Evolutionary conservation across 2,797 vertebrate species (phyloP), one percentile per base, ranked within the genome.

Genomic region (Acrossocheilus wenchowensis): DNA sequence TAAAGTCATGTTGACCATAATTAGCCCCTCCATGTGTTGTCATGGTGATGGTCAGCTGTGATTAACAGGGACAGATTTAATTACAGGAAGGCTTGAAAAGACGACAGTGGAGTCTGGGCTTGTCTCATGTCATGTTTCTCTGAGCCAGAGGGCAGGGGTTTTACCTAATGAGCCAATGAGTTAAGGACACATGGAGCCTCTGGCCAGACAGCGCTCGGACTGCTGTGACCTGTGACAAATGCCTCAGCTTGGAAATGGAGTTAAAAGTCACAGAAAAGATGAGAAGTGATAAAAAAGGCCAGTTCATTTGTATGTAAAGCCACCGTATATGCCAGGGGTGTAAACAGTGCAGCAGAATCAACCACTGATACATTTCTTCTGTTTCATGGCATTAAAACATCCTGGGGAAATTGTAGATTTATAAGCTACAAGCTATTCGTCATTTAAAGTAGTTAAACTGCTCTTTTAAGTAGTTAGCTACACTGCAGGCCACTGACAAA

Each of bases 11-110:
- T 87, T 84, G 62, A 83, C 82, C 75, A 64, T 90, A 90, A 90
- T 91, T 90, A 89, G 60, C 85, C 87, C 78, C 81, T 79, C 60
- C 68, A 82, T 52, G 54, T 87, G 87, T 91, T 90, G 84, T 86
- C 84, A 90, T 87, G 85, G 90, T 74, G 57, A 90, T 57, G 83
- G 90, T 90, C 90, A 91, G 87, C 82, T 66, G 90, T 88, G 87
- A 92, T 92, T 88, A 91, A 87, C 83, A 43, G 71, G 80, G 85
- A 90, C 86, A 88, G 88, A 90, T 92, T 89, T 90, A 91, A 91
- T 91, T 91, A 88, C 84, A 89, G 68, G 50, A 81, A 69, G 80
- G 86, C 87, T 84, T 89, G 57, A 82, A 90, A 87, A 83, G 64
- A 80, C 34, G 30, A 82, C 39, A 34, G 74, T 84, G 84, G 72